Evolutionary conservation across 2,113 vertebrate genomes (phyloP), one percentile per base, ranked within the genome.

Genomic region (Microtus oregoni): DNA sequence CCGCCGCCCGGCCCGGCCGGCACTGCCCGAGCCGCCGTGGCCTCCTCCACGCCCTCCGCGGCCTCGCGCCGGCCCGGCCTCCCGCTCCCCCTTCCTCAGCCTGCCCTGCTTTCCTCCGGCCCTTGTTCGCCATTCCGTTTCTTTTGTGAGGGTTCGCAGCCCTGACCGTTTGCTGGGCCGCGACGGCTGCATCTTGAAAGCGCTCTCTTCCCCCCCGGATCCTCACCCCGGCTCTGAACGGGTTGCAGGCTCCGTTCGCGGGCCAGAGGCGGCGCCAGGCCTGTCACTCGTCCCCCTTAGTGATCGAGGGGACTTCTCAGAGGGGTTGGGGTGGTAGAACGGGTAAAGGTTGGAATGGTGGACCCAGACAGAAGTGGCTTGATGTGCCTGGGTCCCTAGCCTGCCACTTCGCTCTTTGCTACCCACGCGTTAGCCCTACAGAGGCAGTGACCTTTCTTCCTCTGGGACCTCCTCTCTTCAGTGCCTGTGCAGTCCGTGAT

Each of bases 361-460:
- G 22, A 7, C 47, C 55, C 83, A 38, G 95, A n/a, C n/a, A n/a
- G n/a, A 95, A 95, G 83, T 65, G 95, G 20, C 35, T 30, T 1
- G 88, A 55, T 50, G 52, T 4, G 72, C 2, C 82, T 30, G 72
- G 44, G 68, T 22, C 35, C 50, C 10, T 70, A 70, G 35, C 58
- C 26, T 10, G 30, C 61, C 0, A 0, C 47, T 30, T n/a, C 15
- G 1, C 3, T 35, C 9, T 6, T 22, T 26, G 0, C 47, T 14
- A 4, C n/a, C 47, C 73, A 1, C 30, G 52, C 92, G 76, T 15
- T 82, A 52, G 77, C 67, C 67, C 78, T 26, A 1, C 52, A 11
- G 50, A 96, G 77, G 32, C 86, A n/a, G 82, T 96, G 95, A 92
- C 92, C 89, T 94, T 89, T n/a, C 67, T 61, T 38, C 8, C 73